phyloP scores from a whole-genome alignment of 2,888 invertebrate species.

The Rhamphomyia laevipes region DNA sequence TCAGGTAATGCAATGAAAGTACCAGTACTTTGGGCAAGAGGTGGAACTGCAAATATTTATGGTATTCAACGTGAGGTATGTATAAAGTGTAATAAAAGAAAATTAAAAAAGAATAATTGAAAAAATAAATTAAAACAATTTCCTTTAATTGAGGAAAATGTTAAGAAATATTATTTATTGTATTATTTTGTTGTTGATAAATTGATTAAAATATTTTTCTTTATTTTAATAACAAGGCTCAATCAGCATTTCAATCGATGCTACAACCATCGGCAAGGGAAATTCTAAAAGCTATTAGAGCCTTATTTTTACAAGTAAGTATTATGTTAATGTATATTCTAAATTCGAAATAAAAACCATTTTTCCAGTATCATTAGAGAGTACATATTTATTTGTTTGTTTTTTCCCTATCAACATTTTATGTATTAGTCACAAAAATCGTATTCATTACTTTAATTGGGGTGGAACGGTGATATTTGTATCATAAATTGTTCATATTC shows the following conservation, averaged over 20 bases:
- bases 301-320: constrained; percentile 23
- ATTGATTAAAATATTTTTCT: neutral
- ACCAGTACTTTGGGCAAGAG: constrained; percentile 25
- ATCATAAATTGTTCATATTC: too few species aligned
- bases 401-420: too few species aligned
- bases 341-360: too few species aligned
- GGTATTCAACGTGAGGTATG: constrained; percentile 21
- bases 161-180: too few species aligned
- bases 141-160: too few species aligned
- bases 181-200: neutral
- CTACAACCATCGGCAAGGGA: constrained; percentile 23
- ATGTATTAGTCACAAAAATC: too few species aligned
- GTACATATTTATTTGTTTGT: too few species aligned
- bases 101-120: neutral
- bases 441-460: too few species aligned
- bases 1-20: constrained; percentile 23
- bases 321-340: neutral
- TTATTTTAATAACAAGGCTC: constrained; percentile 8
- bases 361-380: too few species aligned
- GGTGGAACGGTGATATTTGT: too few species aligned
- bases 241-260: constrained; percentile 20
- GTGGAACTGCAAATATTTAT: constrained; percentile 22
- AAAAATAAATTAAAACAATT: neutral
- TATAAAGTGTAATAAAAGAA: neutral
- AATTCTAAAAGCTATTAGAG: constrained; percentile 23